A percentile compares a stretch with the other conserved stretches of the same genome.
Evolutionary conservation across 2,888 invertebrate genomes (phyloP).

Genomic region (Plebejus melissa): DNA sequence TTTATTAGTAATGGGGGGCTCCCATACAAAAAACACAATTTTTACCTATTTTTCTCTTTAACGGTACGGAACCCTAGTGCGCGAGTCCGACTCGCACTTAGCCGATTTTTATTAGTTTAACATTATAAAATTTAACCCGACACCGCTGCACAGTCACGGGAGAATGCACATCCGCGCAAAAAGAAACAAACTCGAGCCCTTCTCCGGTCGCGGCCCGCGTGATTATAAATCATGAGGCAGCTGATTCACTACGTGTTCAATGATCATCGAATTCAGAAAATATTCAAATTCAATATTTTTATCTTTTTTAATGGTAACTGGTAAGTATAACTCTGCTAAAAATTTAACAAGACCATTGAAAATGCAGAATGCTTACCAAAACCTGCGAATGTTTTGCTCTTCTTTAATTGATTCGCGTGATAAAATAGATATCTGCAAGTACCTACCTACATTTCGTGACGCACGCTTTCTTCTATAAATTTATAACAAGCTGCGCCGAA

Average conservation of each 20-base stretch:
- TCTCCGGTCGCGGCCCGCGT: neutral
- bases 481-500: neutral
- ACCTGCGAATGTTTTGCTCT: neutral
- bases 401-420: neutral
- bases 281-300: neutral
- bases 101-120: neutral
- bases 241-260: neutral
- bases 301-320: too few species aligned
- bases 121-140: neutral
- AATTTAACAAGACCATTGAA: too few species aligned
- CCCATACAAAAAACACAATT: too few species aligned
- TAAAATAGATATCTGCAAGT: neutral
- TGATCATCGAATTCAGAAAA: neutral
- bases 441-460: too few species aligned
- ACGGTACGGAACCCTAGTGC: too few species aligned
- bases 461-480: too few species aligned
- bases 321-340: too few species aligned
- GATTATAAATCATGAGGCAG: neutral
- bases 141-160: neutral
- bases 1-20: too few species aligned
- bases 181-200: neutral
- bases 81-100: neutral
- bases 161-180: conserved; percentile 14
- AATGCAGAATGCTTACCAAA: too few species aligned
- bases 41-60: too few species aligned